These are phyloP conservation scores for Lycorma delicatula DNA, from an alignment of 1,140 invertebrate species.

Conservation along the genomic window DNA sequence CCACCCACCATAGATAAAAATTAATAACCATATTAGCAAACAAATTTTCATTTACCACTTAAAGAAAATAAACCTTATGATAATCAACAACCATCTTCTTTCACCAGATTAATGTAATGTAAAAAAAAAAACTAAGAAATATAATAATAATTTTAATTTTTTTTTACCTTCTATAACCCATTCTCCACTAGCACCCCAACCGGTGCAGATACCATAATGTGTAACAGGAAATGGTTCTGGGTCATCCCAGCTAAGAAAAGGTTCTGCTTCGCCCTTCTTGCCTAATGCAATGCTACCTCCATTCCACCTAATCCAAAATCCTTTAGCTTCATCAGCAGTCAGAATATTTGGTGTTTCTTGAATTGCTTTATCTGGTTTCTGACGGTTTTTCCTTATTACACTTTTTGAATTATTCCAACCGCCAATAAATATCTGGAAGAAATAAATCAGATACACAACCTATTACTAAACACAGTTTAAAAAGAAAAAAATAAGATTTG, in stretches of 20 bases:
- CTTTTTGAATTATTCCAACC: slow-evolving; percentile 77
- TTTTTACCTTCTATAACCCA: slow-evolving; percentile 73
- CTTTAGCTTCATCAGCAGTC: slow-evolving; percentile 57
- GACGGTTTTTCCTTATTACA: slow-evolving; percentile 67
- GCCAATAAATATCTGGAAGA: slow-evolving; percentile 62
- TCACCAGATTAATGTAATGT: too few relatives aligned
- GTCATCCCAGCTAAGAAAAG: slow-evolving; percentile 62
- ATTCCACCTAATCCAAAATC: slow-evolving; percentile 75
- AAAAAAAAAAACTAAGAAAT: too few relatives aligned
- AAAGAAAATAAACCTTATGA: too few relatives aligned
- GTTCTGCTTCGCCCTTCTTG: slow-evolving; percentile 54
- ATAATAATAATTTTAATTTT: too few relatives aligned
- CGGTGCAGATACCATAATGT: slow-evolving; percentile 71
- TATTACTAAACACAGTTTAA: background rate
- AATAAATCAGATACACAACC: background rate
- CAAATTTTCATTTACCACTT: too few relatives aligned
- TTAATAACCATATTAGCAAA: too few relatives aligned
- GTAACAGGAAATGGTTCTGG: slow-evolving; percentile 56
- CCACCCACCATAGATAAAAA: too few relatives aligned
- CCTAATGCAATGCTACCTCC: slow-evolving; percentile 56
- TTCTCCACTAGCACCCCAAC: slow-evolving; percentile 71
- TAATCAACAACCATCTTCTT: too few relatives aligned
- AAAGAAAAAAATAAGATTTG: background rate
- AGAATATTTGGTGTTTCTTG: slow-evolving; percentile 59
- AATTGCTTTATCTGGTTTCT: slow-evolving; percentile 67